Conservation (phyloP, 1,140 invertebrate genomes). For the Lordiphosa clarofinis region DNA sequence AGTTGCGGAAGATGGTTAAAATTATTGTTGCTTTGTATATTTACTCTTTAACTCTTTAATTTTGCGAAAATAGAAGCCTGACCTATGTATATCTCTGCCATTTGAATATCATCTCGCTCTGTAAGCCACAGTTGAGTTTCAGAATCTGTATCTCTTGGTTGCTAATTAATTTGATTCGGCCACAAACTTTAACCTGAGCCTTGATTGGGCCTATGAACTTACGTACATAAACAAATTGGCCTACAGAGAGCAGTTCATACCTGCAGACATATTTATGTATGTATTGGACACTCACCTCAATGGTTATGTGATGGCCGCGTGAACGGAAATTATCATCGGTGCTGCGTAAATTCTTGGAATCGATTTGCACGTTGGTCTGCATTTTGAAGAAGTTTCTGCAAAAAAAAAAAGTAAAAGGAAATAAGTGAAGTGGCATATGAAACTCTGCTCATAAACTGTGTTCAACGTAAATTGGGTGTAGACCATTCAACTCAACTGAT, state of each 20-base stretch:
- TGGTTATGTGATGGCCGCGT: conserved; percentile 81
- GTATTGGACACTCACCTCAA: conserved; percentile 66
- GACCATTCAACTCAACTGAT: conserved; percentile 33
- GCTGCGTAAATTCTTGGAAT: conserved; percentile 82
- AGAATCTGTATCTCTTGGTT: no score
- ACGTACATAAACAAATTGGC: not conserved
- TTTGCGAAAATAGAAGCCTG: no score
- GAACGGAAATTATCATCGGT: conserved; percentile 81
- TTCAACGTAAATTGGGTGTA: conserved; percentile 11
- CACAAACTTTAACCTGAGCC: no score
- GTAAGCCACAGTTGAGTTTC: no score
- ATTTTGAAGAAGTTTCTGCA: conserved; percentile 71
- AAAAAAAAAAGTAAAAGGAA: not conserved
- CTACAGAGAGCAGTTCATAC: no score
- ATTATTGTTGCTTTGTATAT: no score
- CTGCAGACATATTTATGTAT: not conserved
- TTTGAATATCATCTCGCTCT: no score
- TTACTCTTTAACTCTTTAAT: no score
- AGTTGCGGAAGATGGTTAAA: no score
- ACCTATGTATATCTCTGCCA: no score
- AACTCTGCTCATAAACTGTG: conserved; percentile 23
- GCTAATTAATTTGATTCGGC: no score
- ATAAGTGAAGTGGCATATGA: conserved; percentile 12
- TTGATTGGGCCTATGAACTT: no score
- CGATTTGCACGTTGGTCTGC: conserved; percentile 85